Evolutionary conservation across 2,797 vertebrate species (phyloP).

Genomic region (Argentina silus): DNA sequence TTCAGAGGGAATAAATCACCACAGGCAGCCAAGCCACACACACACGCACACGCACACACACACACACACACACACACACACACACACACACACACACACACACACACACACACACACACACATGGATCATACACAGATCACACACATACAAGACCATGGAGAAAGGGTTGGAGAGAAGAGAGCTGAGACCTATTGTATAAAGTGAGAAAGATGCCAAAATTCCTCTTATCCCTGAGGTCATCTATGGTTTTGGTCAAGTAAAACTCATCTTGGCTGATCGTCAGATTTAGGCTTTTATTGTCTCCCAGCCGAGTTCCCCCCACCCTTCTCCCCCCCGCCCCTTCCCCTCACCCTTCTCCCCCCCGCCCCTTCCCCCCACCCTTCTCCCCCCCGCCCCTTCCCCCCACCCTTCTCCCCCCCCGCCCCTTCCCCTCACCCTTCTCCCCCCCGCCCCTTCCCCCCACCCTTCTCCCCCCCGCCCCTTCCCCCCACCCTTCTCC

Average conservation of each 20-base stretch:
- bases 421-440: conserved; percentile 13
- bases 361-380: background rate
- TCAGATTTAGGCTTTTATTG: conserved; percentile 30
- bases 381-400: background rate
- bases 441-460: background rate
- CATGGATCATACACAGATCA: background rate
- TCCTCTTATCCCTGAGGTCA: conserved; percentile 49
- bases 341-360: conserved; percentile 11
- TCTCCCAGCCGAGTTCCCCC: conserved; percentile 14
- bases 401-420: no score
- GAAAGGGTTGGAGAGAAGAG: background rate
- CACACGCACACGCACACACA: background rate
- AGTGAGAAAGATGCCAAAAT: conserved; percentile 42
- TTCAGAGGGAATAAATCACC: conserved; percentile 42
- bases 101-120: conserved; percentile 1
- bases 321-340: background rate
- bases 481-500: conserved; percentile 9
- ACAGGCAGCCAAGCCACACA: conserved; percentile 29
- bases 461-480: no score
- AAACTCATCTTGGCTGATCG: conserved; percentile 33
- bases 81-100: conserved; percentile 8
- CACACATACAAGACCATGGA: conserved; percentile 11
- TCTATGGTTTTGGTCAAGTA: conserved; percentile 42
- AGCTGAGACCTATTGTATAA: conserved; percentile 24
- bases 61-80: background rate